Evolutionary conservation across 1,140 invertebrate species (phyloP), one percentile per base, ranked within the genome.

Genomic region (Pemphigus obesinymphae): DNA sequence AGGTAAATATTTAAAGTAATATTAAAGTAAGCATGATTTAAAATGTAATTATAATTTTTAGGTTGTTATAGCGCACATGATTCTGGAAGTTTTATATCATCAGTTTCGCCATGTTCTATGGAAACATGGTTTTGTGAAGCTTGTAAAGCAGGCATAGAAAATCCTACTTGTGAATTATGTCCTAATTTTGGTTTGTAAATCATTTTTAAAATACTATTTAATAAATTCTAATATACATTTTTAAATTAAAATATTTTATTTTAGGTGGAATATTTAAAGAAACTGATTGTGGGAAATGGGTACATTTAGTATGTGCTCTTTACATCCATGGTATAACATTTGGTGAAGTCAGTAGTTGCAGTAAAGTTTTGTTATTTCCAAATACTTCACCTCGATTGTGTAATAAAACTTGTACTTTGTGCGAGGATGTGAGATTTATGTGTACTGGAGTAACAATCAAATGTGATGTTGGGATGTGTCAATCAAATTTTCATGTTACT

Each of bases 101-200:
- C 94, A 23, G 93, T 94, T 80, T 98, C 96, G 11, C 92, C 95
- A 0, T 95, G 94, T 72, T 96, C 96, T 50, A 98, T 96, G 2
- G 96, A 97, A 84, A 96, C 97, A 0, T 99, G 97, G 97, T 98
- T 98, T 87, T 99, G 97, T 89, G 97, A 99, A 88, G 94, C 96
- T n/a, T 98, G 97, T 85, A 96, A 95, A 85, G 96, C 95, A 55
- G 95, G 95, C 2, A 91, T 95, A 11, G 91, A 90, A 37, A 92
- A 94, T 87, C 96, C 96, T 1, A 90, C 89, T 23, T 97, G 95
- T 87, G 95, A 97, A 88, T 87, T 97, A 10, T 97, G 95, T 86
- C 95, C 96, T 6, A 94, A 93, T 87, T 89, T 89, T 86, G 91
- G 91, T 91, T 86, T 85, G 83, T 84, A 53, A 20, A 61, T 31